Conservation (phyloP, 2,113 vertebrate genomes). For the Chionomys nivalis region DNA sequence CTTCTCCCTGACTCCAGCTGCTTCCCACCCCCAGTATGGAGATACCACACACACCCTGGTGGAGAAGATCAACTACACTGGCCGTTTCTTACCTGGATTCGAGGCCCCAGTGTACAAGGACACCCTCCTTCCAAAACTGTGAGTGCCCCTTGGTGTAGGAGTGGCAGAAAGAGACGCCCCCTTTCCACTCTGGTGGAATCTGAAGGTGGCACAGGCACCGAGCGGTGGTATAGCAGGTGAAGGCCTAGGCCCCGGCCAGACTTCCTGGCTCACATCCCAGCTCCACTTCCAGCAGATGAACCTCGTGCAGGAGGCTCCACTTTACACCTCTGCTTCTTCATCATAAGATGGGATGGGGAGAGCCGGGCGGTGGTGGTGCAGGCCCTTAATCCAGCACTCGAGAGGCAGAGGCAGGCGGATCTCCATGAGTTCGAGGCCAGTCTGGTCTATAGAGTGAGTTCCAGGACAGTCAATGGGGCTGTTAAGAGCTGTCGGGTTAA, state of each 20-base stretch:
- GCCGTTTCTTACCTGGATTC: conserved; percentile 93
- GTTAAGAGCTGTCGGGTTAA: neutral
- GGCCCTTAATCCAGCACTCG: neutral
- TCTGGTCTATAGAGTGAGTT: neutral
- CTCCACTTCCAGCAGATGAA: neutral
- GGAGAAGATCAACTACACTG: conserved; percentile 92
- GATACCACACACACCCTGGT: conserved; percentile 97
- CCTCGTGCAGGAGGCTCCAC: neutral
- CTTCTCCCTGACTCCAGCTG: neutral
- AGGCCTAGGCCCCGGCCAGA: neutral
- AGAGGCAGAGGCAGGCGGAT: neutral
- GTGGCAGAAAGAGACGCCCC: accelerated
- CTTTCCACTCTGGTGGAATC: neutral
- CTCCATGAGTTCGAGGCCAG: neutral
- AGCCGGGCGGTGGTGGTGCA: neutral
- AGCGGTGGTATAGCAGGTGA: neutral
- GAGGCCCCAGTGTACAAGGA: conserved; percentile 86
- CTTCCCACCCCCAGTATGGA: conserved; percentile 88
- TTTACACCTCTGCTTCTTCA: neutral
- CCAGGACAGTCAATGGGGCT: neutral
- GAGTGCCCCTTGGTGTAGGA: conserved; percentile 75
- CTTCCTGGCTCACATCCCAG: neutral
- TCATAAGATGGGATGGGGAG: neutral
- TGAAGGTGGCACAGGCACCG: neutral
- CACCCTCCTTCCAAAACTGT: conserved; percentile 90